phyloP scores from a whole-genome alignment of 1,140 invertebrate genomes.

The Zeugodacus cucurbitae region DNA sequence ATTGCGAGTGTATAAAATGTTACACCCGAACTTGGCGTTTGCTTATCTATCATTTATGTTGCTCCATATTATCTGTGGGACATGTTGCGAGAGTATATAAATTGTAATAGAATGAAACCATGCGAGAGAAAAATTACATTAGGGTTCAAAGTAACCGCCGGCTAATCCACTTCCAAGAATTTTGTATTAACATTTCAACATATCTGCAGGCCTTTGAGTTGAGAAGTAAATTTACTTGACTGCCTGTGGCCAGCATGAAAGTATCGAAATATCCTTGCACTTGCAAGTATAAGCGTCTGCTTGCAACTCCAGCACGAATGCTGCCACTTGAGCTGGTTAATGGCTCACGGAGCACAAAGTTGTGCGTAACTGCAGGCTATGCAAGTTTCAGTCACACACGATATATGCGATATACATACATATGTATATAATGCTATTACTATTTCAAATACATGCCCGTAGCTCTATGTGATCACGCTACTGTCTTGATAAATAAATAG shows the following conservation, averaged over 20 bases:
- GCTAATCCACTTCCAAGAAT: background rate
- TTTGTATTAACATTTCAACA: background rate
- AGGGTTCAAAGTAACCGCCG: background rate
- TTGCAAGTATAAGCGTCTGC: background rate
- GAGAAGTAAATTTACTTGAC: background rate
- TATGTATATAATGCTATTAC: background rate
- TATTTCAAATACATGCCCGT: background rate
- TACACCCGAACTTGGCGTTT: no score
- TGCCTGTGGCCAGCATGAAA: background rate
- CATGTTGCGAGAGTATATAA: no score
- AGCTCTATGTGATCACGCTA: background rate
- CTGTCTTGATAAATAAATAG: background rate
- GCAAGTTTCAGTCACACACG: background rate
- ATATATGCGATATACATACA: no score
- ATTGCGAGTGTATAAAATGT: no score
- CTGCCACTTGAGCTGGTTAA: background rate
- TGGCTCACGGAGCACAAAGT: background rate
- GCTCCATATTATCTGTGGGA: no score
- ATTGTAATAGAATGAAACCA: no score
- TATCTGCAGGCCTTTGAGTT: background rate
- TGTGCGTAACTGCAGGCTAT: background rate
- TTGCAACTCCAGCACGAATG: background rate
- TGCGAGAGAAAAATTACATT: no score
- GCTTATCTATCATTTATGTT: no score
- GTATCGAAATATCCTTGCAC: background rate